Evolutionary conservation across 2,113 vertebrate genomes (phyloP).

Genomic region (Peromyscus californicus): DNA sequence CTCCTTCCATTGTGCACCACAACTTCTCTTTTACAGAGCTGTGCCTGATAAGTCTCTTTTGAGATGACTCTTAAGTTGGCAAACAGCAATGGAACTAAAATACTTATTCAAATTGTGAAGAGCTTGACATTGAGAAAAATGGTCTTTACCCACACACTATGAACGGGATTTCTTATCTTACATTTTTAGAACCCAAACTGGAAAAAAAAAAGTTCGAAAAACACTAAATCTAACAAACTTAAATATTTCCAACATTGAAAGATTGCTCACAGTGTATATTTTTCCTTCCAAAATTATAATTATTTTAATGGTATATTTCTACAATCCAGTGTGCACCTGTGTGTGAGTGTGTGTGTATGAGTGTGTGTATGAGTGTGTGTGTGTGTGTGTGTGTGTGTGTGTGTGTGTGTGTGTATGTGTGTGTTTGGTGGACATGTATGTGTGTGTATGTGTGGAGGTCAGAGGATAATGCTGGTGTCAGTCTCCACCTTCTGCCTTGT

Average conservation of each 20-base stretch:
- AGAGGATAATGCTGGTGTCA: neutral
- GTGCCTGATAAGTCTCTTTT: neutral
- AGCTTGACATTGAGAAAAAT: constrained; percentile 42
- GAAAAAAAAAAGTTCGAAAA: neutral
- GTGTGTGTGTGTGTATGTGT: neutral
- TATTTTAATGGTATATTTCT: neutral
- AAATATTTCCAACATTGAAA: constrained; percentile 12
- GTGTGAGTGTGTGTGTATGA: neutral
- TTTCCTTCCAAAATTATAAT: neutral
- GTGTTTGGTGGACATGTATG: neutral
- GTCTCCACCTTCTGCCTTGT: neutral
- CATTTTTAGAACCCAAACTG: constrained; percentile 2
- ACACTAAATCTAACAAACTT: neutral
- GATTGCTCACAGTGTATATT: neutral
- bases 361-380: neutral
- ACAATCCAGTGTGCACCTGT: neutral
- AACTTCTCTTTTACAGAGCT: neutral
- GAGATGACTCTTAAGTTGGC: neutral
- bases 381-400: neutral
- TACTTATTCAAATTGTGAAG: constrained; percentile 13
- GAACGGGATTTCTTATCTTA: neutral
- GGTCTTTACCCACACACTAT: neutral
- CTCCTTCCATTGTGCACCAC: neutral
- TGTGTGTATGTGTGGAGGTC: neutral
- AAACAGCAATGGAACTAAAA: constrained; percentile 36